Conservation (phyloP, 2,113 vertebrate species). For the Pimephales promelas region DNA sequence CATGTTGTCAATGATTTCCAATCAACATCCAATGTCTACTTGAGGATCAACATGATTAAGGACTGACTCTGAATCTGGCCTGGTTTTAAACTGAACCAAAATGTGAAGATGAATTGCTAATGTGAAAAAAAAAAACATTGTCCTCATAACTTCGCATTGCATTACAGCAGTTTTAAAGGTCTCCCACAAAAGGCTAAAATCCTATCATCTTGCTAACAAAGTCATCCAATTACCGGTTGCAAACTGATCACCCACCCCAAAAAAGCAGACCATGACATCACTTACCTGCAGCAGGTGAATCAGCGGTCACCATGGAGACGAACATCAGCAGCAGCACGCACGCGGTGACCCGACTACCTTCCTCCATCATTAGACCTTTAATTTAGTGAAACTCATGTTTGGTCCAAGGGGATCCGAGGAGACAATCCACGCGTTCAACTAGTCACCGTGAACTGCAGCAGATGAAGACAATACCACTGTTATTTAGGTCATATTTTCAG, state of each 20-base stretch:
- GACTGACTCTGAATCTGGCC: background rate
- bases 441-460: constrained; percentile 11
- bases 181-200: background rate
- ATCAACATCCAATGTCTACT: background rate
- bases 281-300: constrained; percentile 75
- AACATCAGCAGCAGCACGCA: constrained; percentile 56
- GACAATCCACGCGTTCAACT: constrained; percentile 48
- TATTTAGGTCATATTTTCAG: constrained; percentile 17
- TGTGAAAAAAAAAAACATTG: background rate
- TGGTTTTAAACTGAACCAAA: background rate
- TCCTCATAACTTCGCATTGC: background rate
- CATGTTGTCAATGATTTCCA: background rate
- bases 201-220: background rate
- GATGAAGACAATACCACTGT: background rate
- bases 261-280: constrained; percentile 10
- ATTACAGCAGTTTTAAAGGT: background rate
- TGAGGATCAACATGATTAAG: background rate
- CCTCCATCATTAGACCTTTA: constrained; percentile 67
- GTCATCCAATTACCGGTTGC: background rate
- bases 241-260: background rate
- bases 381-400: constrained; percentile 72
- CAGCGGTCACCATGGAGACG: constrained; percentile 66
- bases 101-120: background rate
- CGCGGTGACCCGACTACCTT: constrained; percentile 54
- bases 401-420: constrained; percentile 57